Evolutionary conservation across 2,113 vertebrate species (phyloP), one percentile per base, ranked within the genome.

Genomic region (Gallinago paraguaiae): DNA sequence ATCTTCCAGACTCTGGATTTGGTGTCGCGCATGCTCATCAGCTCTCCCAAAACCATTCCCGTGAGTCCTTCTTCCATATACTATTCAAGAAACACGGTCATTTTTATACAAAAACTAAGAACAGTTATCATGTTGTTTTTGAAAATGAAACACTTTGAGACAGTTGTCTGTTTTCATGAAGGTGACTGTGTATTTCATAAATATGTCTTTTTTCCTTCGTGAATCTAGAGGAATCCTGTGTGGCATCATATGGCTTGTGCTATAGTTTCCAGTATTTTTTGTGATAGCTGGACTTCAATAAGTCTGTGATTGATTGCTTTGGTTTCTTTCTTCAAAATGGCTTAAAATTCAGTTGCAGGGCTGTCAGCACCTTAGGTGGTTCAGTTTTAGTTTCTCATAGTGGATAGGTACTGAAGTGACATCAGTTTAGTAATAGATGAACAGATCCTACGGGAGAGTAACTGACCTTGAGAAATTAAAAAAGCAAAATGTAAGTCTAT

Each of bases 391-490:
- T 92, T 93, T 82, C 37, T 39, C 8, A 72, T 25, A 54, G 2
- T 59, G 39, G 25, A 13, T 4, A 54, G 35, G 33, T 72, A 30
- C 65, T 90, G 57, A 91, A 83, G 18, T 57, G 39, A 61, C 45
- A 50, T 39, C 46, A 69, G 30, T 82, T 51, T 56, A 46, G 33
- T 35, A 82, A 53, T 3, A 90, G 57, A 23, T 25, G 51, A 84
- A 28, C 5, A 69, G 76, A 57, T 80, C 78, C 41, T 75, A 4
- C 17, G 51, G 35, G 79, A 83, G 56, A 71, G 35, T 54, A 24
- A 16, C 51, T 92, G 80, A 94, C 94, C 92, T 93, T 95, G 82
- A 82, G 65, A 92, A 85, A 93, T 60, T 92, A 67, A 70, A 92
- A 82, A 84, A 74, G 22, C 37, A 92, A 89, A 91, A 92, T 67